Conservation (phyloP, 1,140 invertebrate genomes). For the Philotrypesis tridentata region DNA sequence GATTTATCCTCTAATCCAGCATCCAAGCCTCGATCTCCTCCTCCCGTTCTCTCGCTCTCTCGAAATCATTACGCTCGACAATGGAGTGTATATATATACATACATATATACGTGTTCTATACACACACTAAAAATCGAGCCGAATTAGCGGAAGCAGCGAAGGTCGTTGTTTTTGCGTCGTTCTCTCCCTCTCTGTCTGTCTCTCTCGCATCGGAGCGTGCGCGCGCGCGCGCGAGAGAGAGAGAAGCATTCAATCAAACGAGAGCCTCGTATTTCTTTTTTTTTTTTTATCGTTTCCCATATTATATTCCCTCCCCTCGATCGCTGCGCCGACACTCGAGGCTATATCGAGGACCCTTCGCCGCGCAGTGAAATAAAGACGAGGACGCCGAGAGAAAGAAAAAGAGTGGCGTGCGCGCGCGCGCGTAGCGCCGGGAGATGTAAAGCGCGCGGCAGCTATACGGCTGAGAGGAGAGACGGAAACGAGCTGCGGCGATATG, state of each 20-base stretch:
- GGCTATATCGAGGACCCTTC: slow-evolving; percentile 36
- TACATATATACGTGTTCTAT: neutral
- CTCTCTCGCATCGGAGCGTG: too few relatives aligned
- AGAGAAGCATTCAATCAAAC: slow-evolving; percentile 32
- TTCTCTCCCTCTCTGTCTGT: too few relatives aligned
- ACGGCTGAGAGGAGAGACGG: slow-evolving; percentile 17
- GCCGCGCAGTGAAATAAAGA: slow-evolving; percentile 39
- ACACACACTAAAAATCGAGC: neutral
- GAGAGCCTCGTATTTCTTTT: too few relatives aligned
- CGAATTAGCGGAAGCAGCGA: neutral
- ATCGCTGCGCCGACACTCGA: slow-evolving; percentile 10
- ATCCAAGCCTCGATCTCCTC: too few relatives aligned
- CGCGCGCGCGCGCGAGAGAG: too few relatives aligned
- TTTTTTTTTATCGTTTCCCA: slow-evolving; percentile 22
- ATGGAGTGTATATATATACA: too few relatives aligned
- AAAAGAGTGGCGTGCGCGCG: neutral
- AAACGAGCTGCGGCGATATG: slow-evolving; percentile 7
- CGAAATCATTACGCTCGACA: neutral
- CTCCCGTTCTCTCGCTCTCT: neutral
- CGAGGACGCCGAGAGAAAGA: slow-evolving; percentile 21
- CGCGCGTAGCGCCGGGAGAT: neutral
- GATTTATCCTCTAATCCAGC: slow-evolving; percentile 54
- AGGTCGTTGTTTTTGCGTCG: too few relatives aligned
- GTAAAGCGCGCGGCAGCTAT: neutral
- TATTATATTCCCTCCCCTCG: neutral